A percentile compares a stretch with the other conserved stretches of the same genome.
Evolutionary conservation across 2,113 vertebrate species (phyloP).

Genomic region (Sminthopsis crassicaudata): DNA sequence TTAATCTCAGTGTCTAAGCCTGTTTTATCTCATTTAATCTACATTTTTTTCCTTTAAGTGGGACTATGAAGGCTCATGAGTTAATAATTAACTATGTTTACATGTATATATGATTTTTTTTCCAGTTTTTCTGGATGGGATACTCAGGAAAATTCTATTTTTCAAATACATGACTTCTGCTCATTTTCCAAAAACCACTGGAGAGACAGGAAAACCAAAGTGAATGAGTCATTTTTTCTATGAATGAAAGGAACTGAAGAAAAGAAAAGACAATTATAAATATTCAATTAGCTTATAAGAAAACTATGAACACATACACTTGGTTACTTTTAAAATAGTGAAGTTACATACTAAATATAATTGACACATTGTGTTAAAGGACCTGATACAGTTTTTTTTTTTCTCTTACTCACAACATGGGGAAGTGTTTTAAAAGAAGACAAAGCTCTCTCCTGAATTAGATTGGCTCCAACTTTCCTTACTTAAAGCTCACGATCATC

Average conservation of each 20-base stretch:
- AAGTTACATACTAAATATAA: conserved; percentile 35
- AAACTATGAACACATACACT: conserved; percentile 15
- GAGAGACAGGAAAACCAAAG: conserved; percentile 43
- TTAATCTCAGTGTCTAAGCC: neutral
- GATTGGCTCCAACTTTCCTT: neutral
- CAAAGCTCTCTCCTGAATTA: neutral
- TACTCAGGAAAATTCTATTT: neutral
- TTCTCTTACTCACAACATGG: neutral
- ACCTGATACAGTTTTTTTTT: neutral
- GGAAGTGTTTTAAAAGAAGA: neutral
- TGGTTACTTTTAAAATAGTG: conserved; percentile 47
- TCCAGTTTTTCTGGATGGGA: conserved; percentile 26
- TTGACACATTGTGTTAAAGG: neutral
- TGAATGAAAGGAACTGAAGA: conserved; percentile 35
- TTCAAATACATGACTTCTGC: conserved; percentile 14
- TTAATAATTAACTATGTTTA: neutral
- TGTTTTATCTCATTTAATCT: neutral
- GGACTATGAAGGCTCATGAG: neutral
- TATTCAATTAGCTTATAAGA: conserved; percentile 57
- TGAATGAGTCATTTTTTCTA: conserved; percentile 40
- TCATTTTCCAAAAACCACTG: conserved; percentile 26
- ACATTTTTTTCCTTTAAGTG: neutral
- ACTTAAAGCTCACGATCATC: neutral
- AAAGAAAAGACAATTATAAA: conserved; percentile 49
- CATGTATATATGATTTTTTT: neutral